Evolutionary conservation across 2,113 vertebrate genomes (phyloP).

Genomic region (Alectura lathami): DNA sequence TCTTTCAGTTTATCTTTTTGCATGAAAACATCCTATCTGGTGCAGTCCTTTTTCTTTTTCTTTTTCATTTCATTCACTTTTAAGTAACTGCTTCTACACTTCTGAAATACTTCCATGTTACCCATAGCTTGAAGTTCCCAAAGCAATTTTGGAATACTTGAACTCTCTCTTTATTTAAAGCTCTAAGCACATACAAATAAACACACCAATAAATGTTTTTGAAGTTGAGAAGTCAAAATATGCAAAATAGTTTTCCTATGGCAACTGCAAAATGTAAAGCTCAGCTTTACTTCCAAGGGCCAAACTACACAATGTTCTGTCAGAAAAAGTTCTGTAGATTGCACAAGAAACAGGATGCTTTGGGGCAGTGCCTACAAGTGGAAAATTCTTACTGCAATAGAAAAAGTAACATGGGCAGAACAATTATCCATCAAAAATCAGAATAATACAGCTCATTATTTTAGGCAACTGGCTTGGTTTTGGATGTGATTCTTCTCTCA

Average conservation of each 20-base stretch:
- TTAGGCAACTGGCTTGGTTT: constrained; percentile 4
- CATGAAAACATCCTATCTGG: not conserved
- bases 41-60: not conserved
- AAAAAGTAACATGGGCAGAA: not conserved
- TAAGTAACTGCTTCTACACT: not conserved
- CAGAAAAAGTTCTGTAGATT: not conserved
- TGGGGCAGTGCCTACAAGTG: not conserved
- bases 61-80: not conserved
- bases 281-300: not conserved
- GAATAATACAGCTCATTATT: constrained; percentile 30
- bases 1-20: not conserved
- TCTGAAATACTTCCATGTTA: not conserved
- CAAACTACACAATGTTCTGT: not conserved
- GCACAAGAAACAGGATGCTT: not conserved
- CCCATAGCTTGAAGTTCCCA: not conserved
- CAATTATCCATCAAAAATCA: not conserved
- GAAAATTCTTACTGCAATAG: not conserved
- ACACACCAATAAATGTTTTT: not conserved
- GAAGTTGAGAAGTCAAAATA: not conserved
- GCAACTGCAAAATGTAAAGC: not conserved
- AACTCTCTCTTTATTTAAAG: not conserved
- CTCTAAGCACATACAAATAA: not conserved
- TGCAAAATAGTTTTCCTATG: not conserved
- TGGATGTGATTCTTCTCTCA: not conserved
- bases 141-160: not conserved